phyloP scores from a whole-genome alignment of 2,113 vertebrate species.

The Zosterops lateralis region DNA sequence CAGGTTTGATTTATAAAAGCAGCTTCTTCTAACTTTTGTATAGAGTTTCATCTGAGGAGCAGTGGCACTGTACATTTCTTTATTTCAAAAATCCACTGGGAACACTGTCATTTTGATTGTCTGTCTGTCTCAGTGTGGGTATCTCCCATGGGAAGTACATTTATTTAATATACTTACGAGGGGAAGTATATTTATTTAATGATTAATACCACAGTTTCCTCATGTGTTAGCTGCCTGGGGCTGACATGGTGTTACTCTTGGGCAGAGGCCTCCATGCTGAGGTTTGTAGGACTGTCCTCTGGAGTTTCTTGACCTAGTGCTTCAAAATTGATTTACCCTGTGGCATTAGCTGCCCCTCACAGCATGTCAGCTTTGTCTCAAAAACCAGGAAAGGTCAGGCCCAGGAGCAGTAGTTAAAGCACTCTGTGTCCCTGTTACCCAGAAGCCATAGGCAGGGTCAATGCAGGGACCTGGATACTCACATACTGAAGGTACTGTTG shows the following conservation, averaged over 20 bases:
- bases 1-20: neutral
- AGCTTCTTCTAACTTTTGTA: neutral
- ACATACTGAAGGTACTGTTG: neutral
- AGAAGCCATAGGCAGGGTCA: neutral
- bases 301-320: neutral
- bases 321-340: neutral
- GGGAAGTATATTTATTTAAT: neutral
- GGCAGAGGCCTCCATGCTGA: neutral
- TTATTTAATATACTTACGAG: neutral
- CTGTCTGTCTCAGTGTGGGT: neutral
- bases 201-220: neutral
- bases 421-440: neutral
- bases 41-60: neutral
- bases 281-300: neutral
- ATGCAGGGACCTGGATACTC: neutral
- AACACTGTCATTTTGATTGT: neutral
- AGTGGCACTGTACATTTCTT: neutral
- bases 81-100: neutral
- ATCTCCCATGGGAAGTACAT: neutral
- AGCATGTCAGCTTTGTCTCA: neutral
- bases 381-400: neutral
- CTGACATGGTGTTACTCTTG: neutral
- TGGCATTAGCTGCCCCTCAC: neutral
- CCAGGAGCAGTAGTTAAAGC: neutral
- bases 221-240: neutral